Conservation (phyloP, 1,140 invertebrate genomes). For the Trichomalopsis sarcophagae region DNA sequence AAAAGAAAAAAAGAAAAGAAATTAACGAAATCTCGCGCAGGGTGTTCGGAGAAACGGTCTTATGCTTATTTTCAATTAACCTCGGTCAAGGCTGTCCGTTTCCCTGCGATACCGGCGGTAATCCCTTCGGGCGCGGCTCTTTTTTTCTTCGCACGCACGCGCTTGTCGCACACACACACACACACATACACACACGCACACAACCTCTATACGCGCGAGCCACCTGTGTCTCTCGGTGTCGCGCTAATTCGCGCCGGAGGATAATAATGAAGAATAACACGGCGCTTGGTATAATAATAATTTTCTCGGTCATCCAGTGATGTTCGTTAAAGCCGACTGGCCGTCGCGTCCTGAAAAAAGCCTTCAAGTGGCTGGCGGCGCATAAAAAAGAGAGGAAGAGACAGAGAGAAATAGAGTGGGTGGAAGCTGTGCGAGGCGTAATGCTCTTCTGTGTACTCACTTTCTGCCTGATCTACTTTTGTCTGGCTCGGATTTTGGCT, state of each 20-base stretch:
- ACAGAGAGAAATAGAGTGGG: no score
- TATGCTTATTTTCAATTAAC: background rate
- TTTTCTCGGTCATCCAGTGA: slow-evolving; percentile 4
- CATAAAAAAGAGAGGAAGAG: background rate
- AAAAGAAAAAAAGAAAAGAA: no score
- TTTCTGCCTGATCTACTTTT: no score
- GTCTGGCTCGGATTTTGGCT: no score
- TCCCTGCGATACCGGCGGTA: background rate
- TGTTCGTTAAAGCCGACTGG: background rate
- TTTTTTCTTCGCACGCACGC: background rate
- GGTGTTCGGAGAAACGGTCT: background rate
- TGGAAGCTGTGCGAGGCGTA: no score
- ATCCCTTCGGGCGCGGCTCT: background rate
- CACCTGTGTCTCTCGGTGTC: background rate
- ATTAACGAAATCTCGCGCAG: background rate
- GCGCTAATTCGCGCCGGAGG: slow-evolving; percentile 3
- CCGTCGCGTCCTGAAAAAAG: background rate
- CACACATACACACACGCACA: no score
- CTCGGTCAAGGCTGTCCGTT: background rate
- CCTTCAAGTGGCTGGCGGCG: background rate
- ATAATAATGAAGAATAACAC: slow-evolving; percentile 17
- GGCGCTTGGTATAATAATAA: background rate
- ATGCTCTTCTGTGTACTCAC: no score
- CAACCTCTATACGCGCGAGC: background rate
- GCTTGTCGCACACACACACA: background rate